Evolutionary conservation across 2,888 invertebrate genomes (phyloP).

Genomic region (Hirtodrosophila histrioides): DNA sequence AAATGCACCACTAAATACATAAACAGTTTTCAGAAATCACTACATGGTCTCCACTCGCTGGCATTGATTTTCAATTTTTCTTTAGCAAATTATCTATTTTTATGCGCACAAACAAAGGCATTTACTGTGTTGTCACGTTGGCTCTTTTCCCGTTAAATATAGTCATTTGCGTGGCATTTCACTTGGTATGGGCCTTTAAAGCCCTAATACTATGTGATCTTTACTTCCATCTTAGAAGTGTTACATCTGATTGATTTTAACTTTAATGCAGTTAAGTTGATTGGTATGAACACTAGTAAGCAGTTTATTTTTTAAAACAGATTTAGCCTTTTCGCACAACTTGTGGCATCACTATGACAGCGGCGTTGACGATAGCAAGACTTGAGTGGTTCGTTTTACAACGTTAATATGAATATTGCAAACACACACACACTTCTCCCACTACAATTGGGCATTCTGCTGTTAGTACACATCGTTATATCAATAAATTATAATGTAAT

Average conservation of each 20-base stretch:
- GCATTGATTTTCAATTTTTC: constrained; percentile 49
- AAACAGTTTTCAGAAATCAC: constrained; percentile 13
- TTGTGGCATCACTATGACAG: constrained; percentile 51
- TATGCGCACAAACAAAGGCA: constrained; percentile 26
- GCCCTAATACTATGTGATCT: neutral
- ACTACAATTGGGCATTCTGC: neutral
- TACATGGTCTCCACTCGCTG: constrained; percentile 24
- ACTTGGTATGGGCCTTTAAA: neutral
- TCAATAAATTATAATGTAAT: constrained; percentile 6
- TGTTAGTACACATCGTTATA: constrained; percentile 12
- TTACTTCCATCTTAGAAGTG: neutral
- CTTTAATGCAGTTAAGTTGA: neutral
- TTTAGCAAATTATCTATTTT: constrained; percentile 54
- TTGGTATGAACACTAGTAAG: neutral
- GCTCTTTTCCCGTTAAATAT: constrained; percentile 13
- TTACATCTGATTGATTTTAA: neutral
- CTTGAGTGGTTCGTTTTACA: constrained; percentile 5
- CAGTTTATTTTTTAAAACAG: constrained; percentile 3
- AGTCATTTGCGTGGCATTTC: constrained; percentile 6
- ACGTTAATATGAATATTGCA: constrained; percentile 1
- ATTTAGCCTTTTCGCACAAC: constrained; percentile 19
- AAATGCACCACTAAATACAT: constrained; percentile 19
- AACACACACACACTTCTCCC: constrained; percentile 20
- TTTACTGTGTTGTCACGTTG: constrained; percentile 24
- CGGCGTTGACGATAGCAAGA: constrained; percentile 64